phyloP scores from a whole-genome alignment of 2,113 vertebrate species.

The Melanerpes aurifrons region DNA sequence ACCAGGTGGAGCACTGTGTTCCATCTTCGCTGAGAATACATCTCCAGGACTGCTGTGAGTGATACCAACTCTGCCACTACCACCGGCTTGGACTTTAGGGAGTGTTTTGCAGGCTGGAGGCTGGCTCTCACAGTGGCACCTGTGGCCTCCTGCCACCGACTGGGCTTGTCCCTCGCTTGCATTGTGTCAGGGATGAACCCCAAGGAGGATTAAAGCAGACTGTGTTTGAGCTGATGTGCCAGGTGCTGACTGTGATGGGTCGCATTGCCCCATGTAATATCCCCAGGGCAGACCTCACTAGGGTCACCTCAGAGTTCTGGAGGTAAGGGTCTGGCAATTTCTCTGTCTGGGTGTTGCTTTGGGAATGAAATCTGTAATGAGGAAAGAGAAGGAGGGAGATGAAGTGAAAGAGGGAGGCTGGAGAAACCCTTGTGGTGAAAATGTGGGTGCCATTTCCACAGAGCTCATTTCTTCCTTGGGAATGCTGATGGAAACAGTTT shows the following conservation, averaged over 20 bases:
- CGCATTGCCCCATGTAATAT: fast-evolving
- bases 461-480: neutral
- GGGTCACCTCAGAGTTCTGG: neutral
- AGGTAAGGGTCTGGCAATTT: fast-evolving
- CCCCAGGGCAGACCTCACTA: too few relatives aligned
- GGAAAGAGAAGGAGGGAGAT: neutral
- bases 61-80: fast-evolving
- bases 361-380: neutral
- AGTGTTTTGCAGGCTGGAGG: neutral
- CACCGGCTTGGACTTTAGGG: neutral
- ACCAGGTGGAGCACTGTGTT: fast-evolving
- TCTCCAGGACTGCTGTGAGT: neutral
- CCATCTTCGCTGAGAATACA: neutral
- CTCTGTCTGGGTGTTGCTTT: neutral
- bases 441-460: fast-evolving
- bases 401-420: neutral
- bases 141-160: neutral
- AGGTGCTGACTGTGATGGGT: neutral
- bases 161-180: fast-evolving
- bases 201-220: constrained; percentile 53
- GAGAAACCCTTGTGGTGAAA: neutral
- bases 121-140: neutral
- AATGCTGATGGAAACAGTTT: neutral
- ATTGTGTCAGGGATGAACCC: neutral
- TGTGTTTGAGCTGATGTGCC: neutral